A percentile compares a stretch with the other conserved stretches of the same genome.
These are phyloP conservation scores for Cassiopea andromeda DNA, from an alignment of 30 jellyfish, hydroid and myxozoan species.

Conservation along the genomic window DNA sequence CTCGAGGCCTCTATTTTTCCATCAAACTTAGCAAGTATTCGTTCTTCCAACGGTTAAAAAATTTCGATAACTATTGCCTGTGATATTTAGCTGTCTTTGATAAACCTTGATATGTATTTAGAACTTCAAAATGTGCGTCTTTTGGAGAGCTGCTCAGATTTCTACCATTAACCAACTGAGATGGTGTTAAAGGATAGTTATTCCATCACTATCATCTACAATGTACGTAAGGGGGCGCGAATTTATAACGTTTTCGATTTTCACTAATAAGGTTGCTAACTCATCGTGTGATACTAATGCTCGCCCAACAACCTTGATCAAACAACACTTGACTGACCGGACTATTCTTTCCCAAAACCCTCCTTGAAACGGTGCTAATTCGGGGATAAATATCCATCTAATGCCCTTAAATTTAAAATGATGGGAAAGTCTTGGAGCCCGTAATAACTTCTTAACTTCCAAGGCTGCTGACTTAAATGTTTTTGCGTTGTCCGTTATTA, in stretches of 20 bases:
- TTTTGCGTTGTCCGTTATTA: not conserved
- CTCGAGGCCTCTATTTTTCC: no score
- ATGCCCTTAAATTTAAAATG: not conserved
- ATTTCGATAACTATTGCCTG: slow-evolving; percentile 33
- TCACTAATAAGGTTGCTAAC: no score
- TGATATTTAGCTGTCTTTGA: slow-evolving; percentile 17
- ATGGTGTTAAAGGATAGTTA: slow-evolving; percentile 36
- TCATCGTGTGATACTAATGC: no score
- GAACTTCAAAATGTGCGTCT: slow-evolving; percentile 19
- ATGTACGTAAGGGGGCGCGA: not conserved
- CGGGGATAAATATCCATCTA: no score
- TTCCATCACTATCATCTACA: not conserved
- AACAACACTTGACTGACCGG: no score
- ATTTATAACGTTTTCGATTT: no score
- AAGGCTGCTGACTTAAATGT: slow-evolving; percentile 29
- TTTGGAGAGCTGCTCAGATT: slow-evolving; percentile 3
- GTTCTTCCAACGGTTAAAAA: slow-evolving; percentile 59
- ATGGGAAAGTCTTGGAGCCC: slow-evolving; percentile 20
- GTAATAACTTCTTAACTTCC: slow-evolving; percentile 41
- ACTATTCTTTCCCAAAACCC: no score
- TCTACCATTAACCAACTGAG: slow-evolving; percentile 29
- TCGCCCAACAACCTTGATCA: no score
- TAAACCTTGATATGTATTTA: slow-evolving; percentile 21
- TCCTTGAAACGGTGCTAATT: no score
- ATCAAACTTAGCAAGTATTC: slow-evolving; percentile 1